Percentiles rank a stretch among this genome's conserved stretches.
phyloP scores from a whole-genome alignment of 2,888 invertebrate genomes.

The Microctonus aethiopoides region DNA sequence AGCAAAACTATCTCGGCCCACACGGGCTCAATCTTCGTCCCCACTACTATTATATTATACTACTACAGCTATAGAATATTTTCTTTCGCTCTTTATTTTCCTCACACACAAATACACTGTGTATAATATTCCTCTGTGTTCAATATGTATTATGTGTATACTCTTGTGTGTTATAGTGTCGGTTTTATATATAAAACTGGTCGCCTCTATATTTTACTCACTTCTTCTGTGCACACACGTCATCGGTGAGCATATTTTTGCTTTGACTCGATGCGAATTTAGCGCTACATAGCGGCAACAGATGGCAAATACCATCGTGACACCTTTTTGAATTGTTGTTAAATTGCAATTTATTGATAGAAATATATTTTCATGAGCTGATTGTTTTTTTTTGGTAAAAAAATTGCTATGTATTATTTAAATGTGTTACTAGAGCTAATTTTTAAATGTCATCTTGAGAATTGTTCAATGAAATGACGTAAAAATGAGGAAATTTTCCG shows the following conservation, averaged over 20 bases:
- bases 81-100: conserved; percentile 31
- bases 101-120: conserved; percentile 35
- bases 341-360: too few relatives aligned
- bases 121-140: conserved; percentile 38
- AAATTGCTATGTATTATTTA: too few relatives aligned
- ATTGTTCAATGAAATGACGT: too few relatives aligned
- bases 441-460: too few relatives aligned
- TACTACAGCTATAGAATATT: conserved; percentile 33
- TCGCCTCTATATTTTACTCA: not conserved
- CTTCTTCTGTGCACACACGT: not conserved
- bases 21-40: conserved; percentile 50
- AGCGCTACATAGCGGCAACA: not conserved
- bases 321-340: too few relatives aligned
- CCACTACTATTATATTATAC: conserved; percentile 15
- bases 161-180: too few relatives aligned
- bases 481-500: too few relatives aligned
- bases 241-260: not conserved
- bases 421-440: too few relatives aligned
- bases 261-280: conserved; percentile 6
- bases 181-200: not conserved
- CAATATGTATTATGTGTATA: too few relatives aligned
- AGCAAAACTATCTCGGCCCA: conserved; percentile 45
- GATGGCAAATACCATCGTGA: conserved; percentile 25
- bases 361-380: too few relatives aligned
- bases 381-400: too few relatives aligned